phyloP scores from a whole-genome alignment of 2,113 vertebrate genomes.

The Cyrtonyx montezumae region DNA sequence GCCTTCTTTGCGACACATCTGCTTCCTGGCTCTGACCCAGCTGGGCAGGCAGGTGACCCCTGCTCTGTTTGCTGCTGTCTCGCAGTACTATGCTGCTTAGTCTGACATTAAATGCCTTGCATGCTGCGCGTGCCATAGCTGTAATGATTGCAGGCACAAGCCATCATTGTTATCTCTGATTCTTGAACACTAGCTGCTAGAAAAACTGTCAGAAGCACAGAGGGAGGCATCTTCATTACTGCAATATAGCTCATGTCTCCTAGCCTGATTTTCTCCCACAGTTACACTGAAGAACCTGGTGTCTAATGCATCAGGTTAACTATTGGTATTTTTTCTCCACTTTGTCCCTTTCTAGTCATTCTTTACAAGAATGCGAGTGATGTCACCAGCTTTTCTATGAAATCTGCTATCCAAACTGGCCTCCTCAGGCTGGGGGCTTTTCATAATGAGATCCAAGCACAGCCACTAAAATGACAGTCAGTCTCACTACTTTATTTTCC shows the following conservation, averaged over 20 bases:
- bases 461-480: constrained; percentile 17
- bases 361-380: background rate
- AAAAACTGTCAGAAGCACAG: constrained; percentile 28
- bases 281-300: background rate
- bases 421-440: background rate
- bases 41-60: background rate
- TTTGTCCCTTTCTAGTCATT: background rate
- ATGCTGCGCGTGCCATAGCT: background rate
- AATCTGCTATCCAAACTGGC: background rate
- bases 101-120: background rate
- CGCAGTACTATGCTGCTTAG: rapidly evolving
- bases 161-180: constrained; percentile 6
- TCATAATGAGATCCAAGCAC: constrained; percentile 2
- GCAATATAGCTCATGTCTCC: background rate
- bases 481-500: constrained; percentile 24
- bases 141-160: constrained; percentile 9
- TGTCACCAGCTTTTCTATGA: background rate
- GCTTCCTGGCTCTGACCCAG: rapidly evolving
- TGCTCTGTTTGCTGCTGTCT: rapidly evolving
- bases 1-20: rapidly evolving
- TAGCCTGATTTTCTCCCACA: background rate
- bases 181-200: background rate
- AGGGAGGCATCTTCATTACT: background rate
- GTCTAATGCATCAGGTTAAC: background rate
- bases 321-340: background rate